A percentile compares a stretch with the other conserved stretches of the same genome.
Conservation (phyloP, 2,888 invertebrate genomes). For the Hirtodrosophila alboralis region DNA sequence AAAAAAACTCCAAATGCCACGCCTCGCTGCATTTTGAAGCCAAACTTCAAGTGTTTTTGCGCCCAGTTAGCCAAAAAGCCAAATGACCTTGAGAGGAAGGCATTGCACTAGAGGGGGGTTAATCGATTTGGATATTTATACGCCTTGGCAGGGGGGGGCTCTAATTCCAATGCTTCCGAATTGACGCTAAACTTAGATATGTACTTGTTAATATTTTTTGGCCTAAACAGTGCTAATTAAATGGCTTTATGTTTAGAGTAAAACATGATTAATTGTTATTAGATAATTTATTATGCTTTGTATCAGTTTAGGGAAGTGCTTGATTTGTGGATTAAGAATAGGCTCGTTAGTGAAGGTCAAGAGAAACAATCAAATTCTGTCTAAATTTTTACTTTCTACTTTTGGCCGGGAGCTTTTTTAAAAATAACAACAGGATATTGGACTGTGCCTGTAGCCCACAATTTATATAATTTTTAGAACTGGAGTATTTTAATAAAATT, state of each 20-base stretch:
- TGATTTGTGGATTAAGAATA: slow-evolving; percentile 17
- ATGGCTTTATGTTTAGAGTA: slow-evolving; percentile 26
- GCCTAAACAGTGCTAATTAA: slow-evolving; percentile 30
- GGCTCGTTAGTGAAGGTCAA: slow-evolving; percentile 36
- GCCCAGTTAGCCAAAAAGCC: slow-evolving; percentile 37
- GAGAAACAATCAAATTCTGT: slow-evolving; percentile 6
- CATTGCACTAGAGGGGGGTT: slow-evolving; percentile 23
- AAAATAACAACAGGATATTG: too few relatives aligned
- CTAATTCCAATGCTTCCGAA: slow-evolving; percentile 56
- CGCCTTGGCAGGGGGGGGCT: slow-evolving; percentile 28
- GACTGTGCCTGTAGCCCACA: too few relatives aligned
- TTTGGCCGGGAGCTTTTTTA: too few relatives aligned
- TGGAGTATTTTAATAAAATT: too few relatives aligned
- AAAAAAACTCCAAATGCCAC: slow-evolving; percentile 43
- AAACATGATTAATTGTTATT: slow-evolving; percentile 37
- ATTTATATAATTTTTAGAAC: too few relatives aligned
- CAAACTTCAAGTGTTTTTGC: slow-evolving; percentile 40
- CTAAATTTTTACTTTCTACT: not conserved
- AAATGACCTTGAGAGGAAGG: slow-evolving; percentile 61
- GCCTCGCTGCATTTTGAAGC: slow-evolving; percentile 63
- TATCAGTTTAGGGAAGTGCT: slow-evolving; percentile 12
- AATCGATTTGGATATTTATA: slow-evolving; percentile 28
- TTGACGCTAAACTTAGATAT: slow-evolving; percentile 48
- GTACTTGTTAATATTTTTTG: slow-evolving; percentile 48
- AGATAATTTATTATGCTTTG: slow-evolving; percentile 1